Evolutionary conservation across 2,113 vertebrate species (phyloP).

Genomic region (Otolemur garnettii): DNA sequence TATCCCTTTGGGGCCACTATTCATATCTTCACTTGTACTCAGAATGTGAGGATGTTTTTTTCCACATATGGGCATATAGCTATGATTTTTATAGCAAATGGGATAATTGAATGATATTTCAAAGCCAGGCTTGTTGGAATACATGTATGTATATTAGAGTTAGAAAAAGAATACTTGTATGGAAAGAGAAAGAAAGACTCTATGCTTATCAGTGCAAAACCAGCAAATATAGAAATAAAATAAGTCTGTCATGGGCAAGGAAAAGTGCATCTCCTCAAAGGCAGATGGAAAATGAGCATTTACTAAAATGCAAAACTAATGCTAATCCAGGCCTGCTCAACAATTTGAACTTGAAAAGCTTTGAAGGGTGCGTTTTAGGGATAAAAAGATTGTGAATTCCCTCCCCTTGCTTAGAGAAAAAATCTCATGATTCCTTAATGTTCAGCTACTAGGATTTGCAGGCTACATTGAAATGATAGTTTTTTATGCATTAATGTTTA

Average conservation of each 20-base stretch:
- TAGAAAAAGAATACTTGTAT: neutral
- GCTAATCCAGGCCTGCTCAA: neutral
- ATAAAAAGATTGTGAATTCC: slow-evolving; percentile 53
- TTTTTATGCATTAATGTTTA: slow-evolving; percentile 79
- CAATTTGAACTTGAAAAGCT: slow-evolving; percentile 26
- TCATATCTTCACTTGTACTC: neutral
- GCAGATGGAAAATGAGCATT: neutral
- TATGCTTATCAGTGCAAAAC: neutral
- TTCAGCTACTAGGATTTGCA: slow-evolving; percentile 67
- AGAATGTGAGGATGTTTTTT: neutral
- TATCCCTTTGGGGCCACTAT: no score
- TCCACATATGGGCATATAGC: neutral
- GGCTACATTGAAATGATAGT: slow-evolving; percentile 75
- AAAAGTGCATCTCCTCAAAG: neutral
- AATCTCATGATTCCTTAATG: slow-evolving; percentile 60
- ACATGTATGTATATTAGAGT: neutral
- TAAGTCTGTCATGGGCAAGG: neutral
- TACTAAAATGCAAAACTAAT: neutral
- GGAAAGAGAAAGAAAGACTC: neutral
- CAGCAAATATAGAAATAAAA: neutral
- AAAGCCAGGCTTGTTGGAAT: slow-evolving; percentile 9
- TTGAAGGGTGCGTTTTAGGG: slow-evolving; percentile 35
- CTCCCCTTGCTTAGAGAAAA: neutral
- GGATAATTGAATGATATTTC: neutral
- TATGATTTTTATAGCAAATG: neutral